Evolutionary conservation across 23 tunicate species (phyloP), one percentile per base, ranked within the genome.

Genomic region (Aplidium turbinatum): DNA sequence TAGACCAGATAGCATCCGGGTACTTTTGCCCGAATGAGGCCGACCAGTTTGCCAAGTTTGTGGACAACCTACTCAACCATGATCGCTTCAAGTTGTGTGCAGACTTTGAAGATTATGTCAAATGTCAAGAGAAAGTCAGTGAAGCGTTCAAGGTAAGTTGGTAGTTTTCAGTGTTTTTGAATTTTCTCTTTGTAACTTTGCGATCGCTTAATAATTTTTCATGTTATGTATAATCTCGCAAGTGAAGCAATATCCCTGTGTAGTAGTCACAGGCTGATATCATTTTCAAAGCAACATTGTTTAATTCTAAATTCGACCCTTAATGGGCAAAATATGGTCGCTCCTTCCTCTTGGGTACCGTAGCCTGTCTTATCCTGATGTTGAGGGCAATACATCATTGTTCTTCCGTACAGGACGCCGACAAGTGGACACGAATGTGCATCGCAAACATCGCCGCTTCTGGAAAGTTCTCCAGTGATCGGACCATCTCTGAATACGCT

Each of bases 391-490:
- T n/a, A n/a, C n/a, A n/a, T n/a, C n/a, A n/a, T 53, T 53, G 20
- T 53, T 4, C 23, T 42, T 42, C 16, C 16, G 20, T 68, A 11
- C 35, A 92, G 98, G 78, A 92, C 53, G 27, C 68, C 4, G 77
- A 67, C 25, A 55, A 80, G 13, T 92, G 98, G 98, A 69, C 98
- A 30, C 58, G 70, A 22, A 75, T 82, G 79, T 92, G 98, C 68
- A 70, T 82, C 27, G 72, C 76, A 55, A 92, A 92, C 77, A 85
- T 92, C 22, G 98, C 98, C 31, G 98, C 93, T 1, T 74, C 92
- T 0, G 98, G 98, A 66, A 92, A 92, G 79, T 92, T 92, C 76
- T 92, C 98, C 23, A 84, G 92, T 55, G 98, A 92, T 40, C 87
- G 98, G 19, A 92, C 98, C 54, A 85, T 92, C 4, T 36, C 82